A percentile compares a stretch with the other conserved stretches of the same genome.
These are phyloP conservation scores for Epinephelus fuscoguttatus DNA, from an alignment of 2,113 vertebrate species.

Conservation along the genomic window DNA sequence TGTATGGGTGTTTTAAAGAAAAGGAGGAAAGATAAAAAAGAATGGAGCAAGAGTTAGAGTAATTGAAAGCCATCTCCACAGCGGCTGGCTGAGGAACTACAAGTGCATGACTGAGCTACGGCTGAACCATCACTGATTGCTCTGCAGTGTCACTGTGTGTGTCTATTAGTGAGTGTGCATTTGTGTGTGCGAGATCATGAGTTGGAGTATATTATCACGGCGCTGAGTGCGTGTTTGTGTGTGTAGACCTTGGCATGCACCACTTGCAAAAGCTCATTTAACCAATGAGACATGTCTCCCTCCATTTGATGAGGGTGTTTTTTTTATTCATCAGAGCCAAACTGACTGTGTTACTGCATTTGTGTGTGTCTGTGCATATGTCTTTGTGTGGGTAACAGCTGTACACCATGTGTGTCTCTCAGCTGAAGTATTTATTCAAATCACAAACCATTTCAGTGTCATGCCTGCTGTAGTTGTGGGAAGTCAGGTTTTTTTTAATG, in stretches of 20 bases:
- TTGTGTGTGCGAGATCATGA: conserved; percentile 22
- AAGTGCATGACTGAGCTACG: conserved; percentile 50
- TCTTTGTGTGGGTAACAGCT: conserved; percentile 4
- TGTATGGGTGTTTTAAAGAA: conserved; percentile 31
- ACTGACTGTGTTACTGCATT: background rate
- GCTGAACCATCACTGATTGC: conserved; percentile 56
- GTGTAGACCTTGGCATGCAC: conserved; percentile 15
- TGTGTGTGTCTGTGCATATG: conserved; percentile 9
- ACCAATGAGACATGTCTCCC: conserved; percentile 50
- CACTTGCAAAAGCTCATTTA: conserved; percentile 54
- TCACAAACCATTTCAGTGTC: conserved; percentile 9
- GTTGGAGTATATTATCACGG: conserved; percentile 20
- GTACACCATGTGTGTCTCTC: conserved; percentile 1
- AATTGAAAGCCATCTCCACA: conserved; percentile 51
- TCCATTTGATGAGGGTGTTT: conserved; percentile 30
- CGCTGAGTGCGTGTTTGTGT: conserved; percentile 9
- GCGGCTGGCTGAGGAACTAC: conserved; percentile 34
- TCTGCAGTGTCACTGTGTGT: conserved; percentile 29
- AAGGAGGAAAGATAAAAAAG: conserved; percentile 16
- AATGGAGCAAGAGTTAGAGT: conserved; percentile 34
- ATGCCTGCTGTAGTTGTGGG: background rate
- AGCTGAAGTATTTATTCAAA: conserved; percentile 30
- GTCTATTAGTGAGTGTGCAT: conserved; percentile 27
- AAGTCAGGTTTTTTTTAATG: conserved; percentile 30
- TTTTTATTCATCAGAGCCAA: conserved; percentile 41